phyloP scores from a whole-genome alignment of 2,888 invertebrate genomes.

The Amblyjoppa proteus region DNA sequence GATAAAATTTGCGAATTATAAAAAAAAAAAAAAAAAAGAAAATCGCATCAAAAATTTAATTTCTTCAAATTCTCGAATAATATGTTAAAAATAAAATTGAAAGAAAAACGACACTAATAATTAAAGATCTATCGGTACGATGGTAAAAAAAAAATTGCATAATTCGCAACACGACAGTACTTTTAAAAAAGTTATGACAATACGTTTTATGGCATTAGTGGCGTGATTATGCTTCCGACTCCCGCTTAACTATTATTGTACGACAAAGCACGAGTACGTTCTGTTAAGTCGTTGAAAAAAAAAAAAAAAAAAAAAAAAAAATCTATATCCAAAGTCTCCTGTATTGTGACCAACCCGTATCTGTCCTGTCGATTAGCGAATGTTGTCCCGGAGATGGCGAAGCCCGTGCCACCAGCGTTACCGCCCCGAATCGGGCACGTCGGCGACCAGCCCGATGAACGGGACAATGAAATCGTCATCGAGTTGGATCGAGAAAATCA shows the following conservation, averaged over 20 bases:
- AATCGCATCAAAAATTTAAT: no score
- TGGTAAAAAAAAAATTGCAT: no score
- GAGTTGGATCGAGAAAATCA: constrained; percentile 89
- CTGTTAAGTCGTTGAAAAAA: constrained; percentile 40
- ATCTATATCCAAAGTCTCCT: constrained; percentile 56
- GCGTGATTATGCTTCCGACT: neutral
- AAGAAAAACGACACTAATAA: no score
- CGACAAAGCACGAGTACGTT: constrained; percentile 33
- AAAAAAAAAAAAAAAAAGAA: no score
- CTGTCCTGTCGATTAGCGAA: constrained; percentile 79
- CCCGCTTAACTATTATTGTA: neutral
- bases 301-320: constrained; percentile 14
- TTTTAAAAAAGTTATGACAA: neutral
- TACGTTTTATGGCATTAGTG: neutral
- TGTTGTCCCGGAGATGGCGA: constrained; percentile 84
- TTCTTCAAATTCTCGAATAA: no score
- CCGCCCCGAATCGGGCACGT: constrained; percentile 85
- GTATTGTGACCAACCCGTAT: constrained; percentile 72
- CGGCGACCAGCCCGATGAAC: constrained; percentile 87
- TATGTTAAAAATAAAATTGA: no score
- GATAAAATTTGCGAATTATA: no score
- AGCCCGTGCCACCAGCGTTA: constrained; percentile 82
- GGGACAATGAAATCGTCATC: constrained; percentile 89
- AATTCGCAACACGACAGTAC: no score
- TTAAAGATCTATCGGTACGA: no score